These are phyloP conservation scores for Corella eumyota DNA, from an alignment of 23 tunicate species.

Conservation along the genomic window DNA sequence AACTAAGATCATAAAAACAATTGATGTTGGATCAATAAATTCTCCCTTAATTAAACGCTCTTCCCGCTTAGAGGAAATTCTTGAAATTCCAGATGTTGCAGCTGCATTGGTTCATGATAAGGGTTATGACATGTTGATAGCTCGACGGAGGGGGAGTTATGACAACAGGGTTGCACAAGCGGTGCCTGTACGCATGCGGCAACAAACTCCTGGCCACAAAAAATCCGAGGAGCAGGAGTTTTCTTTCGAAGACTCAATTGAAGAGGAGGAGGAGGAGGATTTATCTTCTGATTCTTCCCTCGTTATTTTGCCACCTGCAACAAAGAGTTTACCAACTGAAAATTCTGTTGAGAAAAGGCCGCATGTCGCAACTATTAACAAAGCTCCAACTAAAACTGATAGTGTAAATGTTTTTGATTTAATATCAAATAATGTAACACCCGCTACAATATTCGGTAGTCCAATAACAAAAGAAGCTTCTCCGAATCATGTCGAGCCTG, in stretches of 20 bases:
- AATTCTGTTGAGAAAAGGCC: not conserved
- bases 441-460: constrained; percentile 13
- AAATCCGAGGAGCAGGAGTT: no score
- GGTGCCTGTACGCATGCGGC: constrained; percentile 14
- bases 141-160: constrained; percentile 9
- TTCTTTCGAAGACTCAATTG: constrained; percentile 9
- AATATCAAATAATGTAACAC: constrained; percentile 33
- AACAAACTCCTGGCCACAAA: constrained; percentile 50
- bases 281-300: constrained; percentile 33
- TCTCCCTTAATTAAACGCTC: constrained; percentile 73
- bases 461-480: constrained; percentile 2
- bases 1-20: constrained; percentile 4
- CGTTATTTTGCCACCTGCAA: not conserved
- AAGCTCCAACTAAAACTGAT: not conserved
- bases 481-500: no score
- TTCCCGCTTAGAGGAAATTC: constrained; percentile 54
- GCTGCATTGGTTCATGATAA: constrained; percentile 61
- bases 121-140: constrained; percentile 40
- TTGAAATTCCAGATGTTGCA: constrained; percentile 80
- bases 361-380: not conserved
- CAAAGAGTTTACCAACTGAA: not conserved
- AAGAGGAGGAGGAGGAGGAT: constrained; percentile 21
- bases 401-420: constrained; percentile 8
- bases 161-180: constrained; percentile 2
- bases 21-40: constrained; percentile 29